These are phyloP conservation scores for Ondatra zibethicus DNA, from an alignment of 2,113 vertebrate genomes.

Conservation along the genomic window DNA sequence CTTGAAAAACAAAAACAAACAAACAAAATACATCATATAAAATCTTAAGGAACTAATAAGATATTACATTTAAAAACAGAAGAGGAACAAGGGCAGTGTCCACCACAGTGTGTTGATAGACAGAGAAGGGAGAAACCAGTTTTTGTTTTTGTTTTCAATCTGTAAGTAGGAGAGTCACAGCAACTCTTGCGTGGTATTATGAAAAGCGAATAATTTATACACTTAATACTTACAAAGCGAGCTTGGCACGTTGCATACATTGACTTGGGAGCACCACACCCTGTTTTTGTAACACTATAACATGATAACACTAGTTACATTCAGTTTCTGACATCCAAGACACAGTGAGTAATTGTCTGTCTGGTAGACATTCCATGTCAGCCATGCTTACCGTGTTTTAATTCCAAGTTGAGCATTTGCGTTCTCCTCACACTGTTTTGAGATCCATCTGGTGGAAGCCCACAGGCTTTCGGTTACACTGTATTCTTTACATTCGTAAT, in stretches of 20 bases:
- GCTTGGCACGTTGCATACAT: background rate
- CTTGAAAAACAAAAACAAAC: too few species aligned
- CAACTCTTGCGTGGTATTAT: background rate
- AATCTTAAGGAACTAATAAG: background rate
- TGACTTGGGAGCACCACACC: background rate
- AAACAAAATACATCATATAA: background rate
- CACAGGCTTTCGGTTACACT: background rate
- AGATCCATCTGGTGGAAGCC: background rate
- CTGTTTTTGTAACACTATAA: background rate
- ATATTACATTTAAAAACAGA: background rate
- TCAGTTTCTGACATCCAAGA: background rate
- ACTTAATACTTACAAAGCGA: background rate
- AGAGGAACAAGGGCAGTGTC: background rate
- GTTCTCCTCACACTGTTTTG: background rate
- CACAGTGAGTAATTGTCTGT: background rate
- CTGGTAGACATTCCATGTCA: background rate
- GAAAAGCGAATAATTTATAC: background rate
- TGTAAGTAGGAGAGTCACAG: background rate
- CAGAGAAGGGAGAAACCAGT: background rate
- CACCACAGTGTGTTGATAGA: background rate
- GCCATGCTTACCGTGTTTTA: background rate
- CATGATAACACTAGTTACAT: background rate
- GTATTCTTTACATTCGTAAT: background rate
- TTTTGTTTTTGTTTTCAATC: background rate
- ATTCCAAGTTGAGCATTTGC: background rate